Base-by-base conservation (phyloP, 2,797 vertebrate genomes). In the Sebastolobus altivelis region DNA sequence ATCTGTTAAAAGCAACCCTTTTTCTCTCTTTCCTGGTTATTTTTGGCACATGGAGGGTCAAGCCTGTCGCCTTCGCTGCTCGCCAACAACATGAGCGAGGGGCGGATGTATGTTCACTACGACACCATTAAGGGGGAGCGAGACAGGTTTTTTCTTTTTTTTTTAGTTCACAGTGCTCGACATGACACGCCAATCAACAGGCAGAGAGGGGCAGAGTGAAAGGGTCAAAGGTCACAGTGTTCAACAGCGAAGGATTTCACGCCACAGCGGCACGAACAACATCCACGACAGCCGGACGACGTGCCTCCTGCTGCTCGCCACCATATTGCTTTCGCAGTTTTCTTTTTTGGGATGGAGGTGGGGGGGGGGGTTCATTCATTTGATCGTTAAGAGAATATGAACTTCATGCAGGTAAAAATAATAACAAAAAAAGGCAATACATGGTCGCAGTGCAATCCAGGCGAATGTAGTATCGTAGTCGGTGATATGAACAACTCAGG, bases 161-260 rank as follows among this genome's bases (percentile, higher is more conserved):
- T 55, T 82, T 60, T 18, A 46, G 72, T 75, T 93, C 93, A 94
- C 92, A 93, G 93, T 93, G 90, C 84, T 91, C 77, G 22, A 84
- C 67, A 16, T 72, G 74, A 84, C 49, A 56, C 16, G 54, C 77
- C 63, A 35, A 81, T 80, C 82, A 37, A 83, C 76, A 68, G 80
- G 80, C 86, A 62, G 69, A 65, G 65, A 49, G 46, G 40, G 76
- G 75, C 77, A 65, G 77, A 87, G 79, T 65, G 72, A 79, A 60
- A 55, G 56, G 81, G 84, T 90, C 75, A 43, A 89, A 81, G 85
- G 82, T 95, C 94, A 95, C 93, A 94, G 93, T 94, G 94, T 90
- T 91, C 72, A 66, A 88, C 89, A 85, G 83, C 55, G 4, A 83
- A 56, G 77, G 80, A 40, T 52, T 65, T 81, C 65, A 77, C 56